Percentiles rank a stretch among this genome's conserved stretches.
Conservation (phyloP, 2,113 vertebrate genomes). For the Natator depressus region DNA sequence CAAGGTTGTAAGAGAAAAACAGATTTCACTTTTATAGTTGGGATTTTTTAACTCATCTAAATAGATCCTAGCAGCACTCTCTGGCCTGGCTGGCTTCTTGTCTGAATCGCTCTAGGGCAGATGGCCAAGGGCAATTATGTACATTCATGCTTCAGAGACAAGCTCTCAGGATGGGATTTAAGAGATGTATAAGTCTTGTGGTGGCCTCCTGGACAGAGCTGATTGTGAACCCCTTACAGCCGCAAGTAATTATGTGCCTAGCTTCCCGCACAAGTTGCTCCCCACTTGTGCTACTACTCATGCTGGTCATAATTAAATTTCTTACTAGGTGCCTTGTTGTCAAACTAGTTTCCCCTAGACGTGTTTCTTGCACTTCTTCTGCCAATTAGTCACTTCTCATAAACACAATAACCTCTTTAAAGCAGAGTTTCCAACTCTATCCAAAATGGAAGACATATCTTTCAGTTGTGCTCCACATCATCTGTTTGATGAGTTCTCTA, state of each 20-base stretch:
- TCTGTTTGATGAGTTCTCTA: not conserved
- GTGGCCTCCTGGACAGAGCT: not conserved
- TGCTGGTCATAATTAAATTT: conserved; percentile 10
- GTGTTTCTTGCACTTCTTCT: not conserved
- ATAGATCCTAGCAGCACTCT: not conserved
- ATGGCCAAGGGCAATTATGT: rapidly evolving
- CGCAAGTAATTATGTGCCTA: not conserved
- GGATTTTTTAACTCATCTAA: not conserved
- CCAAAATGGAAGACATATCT: not conserved
- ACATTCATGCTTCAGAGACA: not conserved
- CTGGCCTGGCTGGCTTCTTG: not conserved
- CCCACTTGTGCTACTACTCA: not conserved
- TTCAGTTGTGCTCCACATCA: not conserved
- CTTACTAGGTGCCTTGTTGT: not conserved
- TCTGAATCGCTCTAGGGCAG: not conserved
- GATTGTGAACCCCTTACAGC: not conserved
- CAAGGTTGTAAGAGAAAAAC: not conserved
- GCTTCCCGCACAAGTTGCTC: not conserved
- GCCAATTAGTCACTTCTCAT: not conserved
- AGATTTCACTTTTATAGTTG: not conserved
- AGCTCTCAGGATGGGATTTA: not conserved
- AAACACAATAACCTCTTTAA: not conserved
- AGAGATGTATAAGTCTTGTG: not conserved
- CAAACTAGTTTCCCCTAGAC: not conserved
- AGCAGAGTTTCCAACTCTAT: not conserved